Conservation (phyloP, 2,888 invertebrate species). For the Xanthorhoe designata region DNA sequence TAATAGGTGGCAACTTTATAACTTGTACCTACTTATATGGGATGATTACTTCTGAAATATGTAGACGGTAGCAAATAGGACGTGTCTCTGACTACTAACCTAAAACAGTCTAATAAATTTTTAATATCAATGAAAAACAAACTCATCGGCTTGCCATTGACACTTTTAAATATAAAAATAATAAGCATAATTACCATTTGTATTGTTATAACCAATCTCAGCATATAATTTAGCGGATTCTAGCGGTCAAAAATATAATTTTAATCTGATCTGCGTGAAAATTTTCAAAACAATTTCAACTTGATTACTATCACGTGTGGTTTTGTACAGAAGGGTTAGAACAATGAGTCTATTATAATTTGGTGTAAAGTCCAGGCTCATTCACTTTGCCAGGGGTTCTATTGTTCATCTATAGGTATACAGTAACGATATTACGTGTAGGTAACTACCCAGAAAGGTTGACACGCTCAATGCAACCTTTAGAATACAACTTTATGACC, state of each 20-base stretch:
- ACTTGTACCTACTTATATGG: too few species aligned
- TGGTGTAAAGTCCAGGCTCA: slow-evolving; percentile 48
- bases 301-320: slow-evolving; percentile 13
- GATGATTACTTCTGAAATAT: too few species aligned
- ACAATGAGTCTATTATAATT: slow-evolving; percentile 58
- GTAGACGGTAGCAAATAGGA: too few species aligned
- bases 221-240: neutral
- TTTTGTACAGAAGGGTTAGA: slow-evolving; percentile 45
- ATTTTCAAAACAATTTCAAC: slow-evolving; percentile 10
- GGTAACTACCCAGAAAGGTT: slow-evolving; percentile 25
- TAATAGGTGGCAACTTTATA: too few species aligned
- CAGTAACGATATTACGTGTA: slow-evolving; percentile 37
- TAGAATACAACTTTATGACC: slow-evolving; percentile 35
- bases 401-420: slow-evolving; percentile 58
- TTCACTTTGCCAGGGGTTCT: slow-evolving; percentile 52
- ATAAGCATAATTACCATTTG: too few species aligned
- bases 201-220: neutral
- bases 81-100: too few species aligned
- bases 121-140: too few species aligned
- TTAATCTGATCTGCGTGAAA: slow-evolving; percentile 5
- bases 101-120: too few species aligned
- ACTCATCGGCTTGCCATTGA: too few species aligned
- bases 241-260: neutral
- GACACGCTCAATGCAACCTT: slow-evolving; percentile 44
- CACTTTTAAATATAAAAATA: too few species aligned